Percentiles rank a stretch among this genome's conserved stretches.
Evolutionary conservation across 2,797 vertebrate genomes (phyloP).

Genomic region (Pipistrellus nathusii): DNA sequence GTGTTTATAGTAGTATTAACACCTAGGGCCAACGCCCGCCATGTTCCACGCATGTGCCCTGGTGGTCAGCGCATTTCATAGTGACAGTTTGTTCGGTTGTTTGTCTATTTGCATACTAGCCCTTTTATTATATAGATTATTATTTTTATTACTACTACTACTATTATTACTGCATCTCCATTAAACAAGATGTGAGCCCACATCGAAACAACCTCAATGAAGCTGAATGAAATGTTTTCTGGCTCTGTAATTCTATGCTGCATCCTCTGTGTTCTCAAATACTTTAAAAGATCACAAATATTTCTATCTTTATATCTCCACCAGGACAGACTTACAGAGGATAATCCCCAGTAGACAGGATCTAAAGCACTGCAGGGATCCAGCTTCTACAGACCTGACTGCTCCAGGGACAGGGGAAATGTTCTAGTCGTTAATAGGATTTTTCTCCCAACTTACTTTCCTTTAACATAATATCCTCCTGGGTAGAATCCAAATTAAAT

Average conservation of each 20-base stretch:
- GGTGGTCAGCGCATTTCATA: too few relatives aligned
- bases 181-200: constrained; percentile 23
- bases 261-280: constrained; percentile 60
- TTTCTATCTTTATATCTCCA: constrained; percentile 69
- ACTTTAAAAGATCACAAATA: constrained; percentile 70
- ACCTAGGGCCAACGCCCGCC: background rate
- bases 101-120: too few relatives aligned
- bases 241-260: constrained; percentile 51
- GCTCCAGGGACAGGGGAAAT: constrained; percentile 50
- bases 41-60: too few relatives aligned
- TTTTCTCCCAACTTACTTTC: constrained; percentile 67
- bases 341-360: constrained; percentile 62
- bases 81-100: too few relatives aligned
- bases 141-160: background rate
- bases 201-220: constrained; percentile 9
- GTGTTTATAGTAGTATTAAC: background rate
- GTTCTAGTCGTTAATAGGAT: constrained; percentile 67
- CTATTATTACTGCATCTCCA: background rate
- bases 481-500: constrained; percentile 70
- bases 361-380: constrained; percentile 60
- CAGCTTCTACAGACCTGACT: constrained; percentile 6
- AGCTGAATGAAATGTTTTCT: constrained; percentile 36
- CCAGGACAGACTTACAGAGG: constrained; percentile 63
- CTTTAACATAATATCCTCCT: constrained; percentile 64
- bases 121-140: background rate